Evolutionary conservation across 2,888 invertebrate species (phyloP).

Genomic region (Drosophila buzzatii): DNA sequence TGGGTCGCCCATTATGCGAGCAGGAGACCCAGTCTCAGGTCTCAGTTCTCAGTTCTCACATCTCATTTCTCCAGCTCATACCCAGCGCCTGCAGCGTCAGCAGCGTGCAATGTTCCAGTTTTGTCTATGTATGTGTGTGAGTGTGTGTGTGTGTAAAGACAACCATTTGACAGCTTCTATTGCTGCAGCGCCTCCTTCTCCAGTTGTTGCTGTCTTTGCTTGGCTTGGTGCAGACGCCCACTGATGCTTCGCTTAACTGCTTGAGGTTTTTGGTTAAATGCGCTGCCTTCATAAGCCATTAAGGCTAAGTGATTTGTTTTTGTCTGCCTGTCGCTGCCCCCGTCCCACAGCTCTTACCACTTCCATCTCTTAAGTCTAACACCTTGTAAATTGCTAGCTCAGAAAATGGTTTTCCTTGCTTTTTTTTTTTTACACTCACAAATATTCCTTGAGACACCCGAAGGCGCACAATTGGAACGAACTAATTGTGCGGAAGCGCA

Average conservation of each 20-base stretch:
- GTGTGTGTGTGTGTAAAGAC: conserved; percentile 62
- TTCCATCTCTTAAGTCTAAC: conserved; percentile 57
- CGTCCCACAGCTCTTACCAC: background rate
- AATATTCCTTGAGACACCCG: conserved; percentile 25
- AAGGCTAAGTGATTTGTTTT: conserved; percentile 84
- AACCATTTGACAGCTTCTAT: conserved; percentile 74
- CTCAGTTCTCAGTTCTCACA: conserved; percentile 11
- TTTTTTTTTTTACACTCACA: conserved; percentile 11
- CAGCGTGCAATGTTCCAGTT: conserved; percentile 71
- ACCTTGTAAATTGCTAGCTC: conserved; percentile 73
- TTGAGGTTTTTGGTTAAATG: conserved; percentile 82
- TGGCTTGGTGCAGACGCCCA: conserved; percentile 37
- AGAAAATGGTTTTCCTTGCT: conserved; percentile 29
- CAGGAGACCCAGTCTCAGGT: conserved; percentile 41
- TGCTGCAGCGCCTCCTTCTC: conserved; percentile 5
- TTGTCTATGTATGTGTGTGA: conserved; percentile 46
- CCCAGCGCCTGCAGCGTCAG: conserved; percentile 26
- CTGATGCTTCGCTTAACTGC: conserved; percentile 67
- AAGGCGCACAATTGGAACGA: conserved; percentile 56
- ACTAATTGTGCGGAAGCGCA: conserved; percentile 79
- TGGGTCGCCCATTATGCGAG: conserved; percentile 82
- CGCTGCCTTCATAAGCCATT: conserved; percentile 82
- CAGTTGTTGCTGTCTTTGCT: background rate
- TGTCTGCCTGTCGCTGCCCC: conserved; percentile 47
- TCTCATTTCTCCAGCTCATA: conserved; percentile 14